Evolutionary conservation across 2,113 vertebrate species (phyloP), one percentile per base, ranked within the genome.

Genomic region (Micromys minutus): DNA sequence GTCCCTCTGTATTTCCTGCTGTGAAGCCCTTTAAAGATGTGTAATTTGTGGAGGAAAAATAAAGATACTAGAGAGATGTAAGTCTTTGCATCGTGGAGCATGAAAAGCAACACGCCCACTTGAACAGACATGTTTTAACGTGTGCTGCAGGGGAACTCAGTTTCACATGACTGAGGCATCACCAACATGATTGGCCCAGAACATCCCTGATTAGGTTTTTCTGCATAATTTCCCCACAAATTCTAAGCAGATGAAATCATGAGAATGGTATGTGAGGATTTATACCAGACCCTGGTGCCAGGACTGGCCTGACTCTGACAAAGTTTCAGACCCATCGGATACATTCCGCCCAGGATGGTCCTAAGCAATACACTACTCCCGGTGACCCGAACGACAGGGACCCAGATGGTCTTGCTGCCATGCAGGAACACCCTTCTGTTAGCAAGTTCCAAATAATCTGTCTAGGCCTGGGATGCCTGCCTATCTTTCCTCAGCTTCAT

Each of bases 21-120:
- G 36, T 86, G 71, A 42, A 8, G 72, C 13, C 31, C 31, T 7
- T 93, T 75, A 81, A 89, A 96, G 91, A 92, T 29, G 5, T 76
- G 1, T 74, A 63, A 75, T 72, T 87, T 93, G 19, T 93, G 92
- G 22, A 88, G 67, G 55, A 31, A 95, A 77, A 89, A 19, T 31
- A 50, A 22, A 4, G 21, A 93, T 71, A 13, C 42, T n/a, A 71
- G 85, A 84, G 5, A 75, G 52, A 77, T 10, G 6, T 4, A 77
- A n/a, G 42, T 52, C 16, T 95, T 92, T 88, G 57, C 34, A 52
- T 90, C 93, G 39, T 67, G 57, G 45, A 76, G 52, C 9, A 76
- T 39, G 36, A 85, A 36, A 61, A 34, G n/a, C 59, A 80, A 89
- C 4, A 87, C 11, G 4, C 3, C 47, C 7, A 94, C n/a, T 34